phyloP scores from a whole-genome alignment of 2,113 vertebrate species.

The Entosphenus tridentatus region DNA sequence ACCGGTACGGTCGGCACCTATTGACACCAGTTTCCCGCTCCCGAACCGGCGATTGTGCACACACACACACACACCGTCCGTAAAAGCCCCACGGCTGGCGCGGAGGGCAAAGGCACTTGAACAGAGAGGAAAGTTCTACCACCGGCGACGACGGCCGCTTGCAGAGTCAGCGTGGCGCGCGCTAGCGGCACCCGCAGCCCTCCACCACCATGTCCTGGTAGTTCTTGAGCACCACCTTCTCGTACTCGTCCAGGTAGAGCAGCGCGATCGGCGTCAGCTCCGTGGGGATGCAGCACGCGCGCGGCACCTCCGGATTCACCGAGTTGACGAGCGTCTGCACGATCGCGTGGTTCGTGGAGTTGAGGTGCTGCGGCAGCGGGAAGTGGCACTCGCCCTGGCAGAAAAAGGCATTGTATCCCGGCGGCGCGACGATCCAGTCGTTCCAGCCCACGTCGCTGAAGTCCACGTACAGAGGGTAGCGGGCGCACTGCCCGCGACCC shows the following conservation, averaged over 20 bases:
- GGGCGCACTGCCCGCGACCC: constrained; percentile 70
- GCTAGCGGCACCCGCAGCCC: constrained; percentile 77
- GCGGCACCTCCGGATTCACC: constrained; percentile 86
- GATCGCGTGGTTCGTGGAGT: constrained; percentile 93
- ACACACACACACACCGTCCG: no score
- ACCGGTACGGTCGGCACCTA: no score
- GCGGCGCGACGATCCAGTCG: constrained; percentile 94
- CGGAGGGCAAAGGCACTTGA: not conserved
- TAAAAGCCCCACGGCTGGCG: not conserved
- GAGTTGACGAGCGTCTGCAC: constrained; percentile 98
- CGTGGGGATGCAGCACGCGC: constrained; percentile 88
- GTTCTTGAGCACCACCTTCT: constrained; percentile 96
- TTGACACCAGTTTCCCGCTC: no score
- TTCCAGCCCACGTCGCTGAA: constrained; percentile 97
- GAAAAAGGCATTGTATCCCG: constrained; percentile 89
- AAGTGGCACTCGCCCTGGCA: constrained; percentile 95
- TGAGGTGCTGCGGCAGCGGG: constrained; percentile 85
- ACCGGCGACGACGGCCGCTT: not conserved
- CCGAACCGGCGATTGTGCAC: no score
- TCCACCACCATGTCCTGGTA: constrained; percentile 99
- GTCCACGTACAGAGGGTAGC: constrained; percentile 82
- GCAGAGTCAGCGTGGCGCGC: not conserved
- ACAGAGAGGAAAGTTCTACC: not conserved
- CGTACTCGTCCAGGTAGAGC: constrained; percentile 93
- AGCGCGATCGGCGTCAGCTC: constrained; percentile 98